Evolutionary conservation across 2,113 vertebrate genomes (phyloP).

Genomic region (Turnix velox): DNA sequence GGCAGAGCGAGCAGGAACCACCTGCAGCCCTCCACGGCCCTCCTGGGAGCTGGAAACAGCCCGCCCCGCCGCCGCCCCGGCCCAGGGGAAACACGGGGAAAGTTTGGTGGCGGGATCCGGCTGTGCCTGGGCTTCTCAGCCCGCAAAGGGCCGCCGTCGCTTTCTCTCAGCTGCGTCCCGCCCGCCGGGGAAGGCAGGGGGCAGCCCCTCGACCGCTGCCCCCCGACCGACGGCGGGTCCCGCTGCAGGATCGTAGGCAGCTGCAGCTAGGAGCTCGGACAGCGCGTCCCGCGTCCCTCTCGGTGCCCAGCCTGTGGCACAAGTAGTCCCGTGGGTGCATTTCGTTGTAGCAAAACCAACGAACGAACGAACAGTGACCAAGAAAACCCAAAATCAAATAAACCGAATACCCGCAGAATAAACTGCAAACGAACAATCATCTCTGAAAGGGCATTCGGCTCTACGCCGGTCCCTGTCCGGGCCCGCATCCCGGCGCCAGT

Average conservation of each 20-base stretch:
- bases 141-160: not conserved
- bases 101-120: not conserved
- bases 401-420: not conserved
- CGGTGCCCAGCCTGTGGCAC: too few species aligned
- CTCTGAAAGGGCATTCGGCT: too few species aligned
- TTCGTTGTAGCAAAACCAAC: not conserved
- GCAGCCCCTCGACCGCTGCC: not conserved
- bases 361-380: not conserved
- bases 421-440: not conserved
- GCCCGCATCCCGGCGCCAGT: not conserved
- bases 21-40: not conserved
- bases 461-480: not conserved
- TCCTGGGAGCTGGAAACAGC: too few species aligned
- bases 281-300: not conserved
- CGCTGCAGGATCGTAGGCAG: not conserved
- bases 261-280: not conserved
- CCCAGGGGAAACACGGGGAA: accelerated
- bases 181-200: not conserved
- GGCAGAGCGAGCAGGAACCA: not conserved
- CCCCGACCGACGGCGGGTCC: not conserved
- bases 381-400: not conserved
- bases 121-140: not conserved
- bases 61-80: too few species aligned
- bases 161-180: not conserved
- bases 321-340: not conserved